A percentile compares a stretch with the other conserved stretches of the same genome.
phyloP scores from a whole-genome alignment of 2,797 vertebrate genomes.

The Arremon brunneinucha region DNA sequence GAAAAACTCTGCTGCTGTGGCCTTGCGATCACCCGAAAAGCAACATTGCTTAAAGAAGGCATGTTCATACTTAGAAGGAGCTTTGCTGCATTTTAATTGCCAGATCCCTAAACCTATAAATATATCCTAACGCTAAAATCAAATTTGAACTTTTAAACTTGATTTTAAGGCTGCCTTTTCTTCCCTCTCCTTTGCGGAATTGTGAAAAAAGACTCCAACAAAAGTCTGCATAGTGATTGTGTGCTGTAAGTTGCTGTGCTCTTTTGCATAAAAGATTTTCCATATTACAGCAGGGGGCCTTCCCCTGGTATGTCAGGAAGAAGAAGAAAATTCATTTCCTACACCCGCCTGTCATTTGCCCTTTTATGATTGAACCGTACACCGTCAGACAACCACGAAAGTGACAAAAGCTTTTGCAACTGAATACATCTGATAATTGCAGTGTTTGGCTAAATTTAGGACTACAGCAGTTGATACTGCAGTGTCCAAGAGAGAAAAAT shows the following conservation, averaged over 20 bases:
- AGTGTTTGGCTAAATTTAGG: slow-evolving; percentile 69
- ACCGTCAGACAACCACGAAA: slow-evolving; percentile 72
- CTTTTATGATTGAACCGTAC: slow-evolving; percentile 74
- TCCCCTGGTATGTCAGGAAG: slow-evolving; percentile 74
- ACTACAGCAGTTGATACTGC: slow-evolving; percentile 14
- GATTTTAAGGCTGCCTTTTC: slow-evolving; percentile 47
- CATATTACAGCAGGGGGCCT: slow-evolving; percentile 76
- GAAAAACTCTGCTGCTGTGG: neutral
- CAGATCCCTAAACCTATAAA: neutral
- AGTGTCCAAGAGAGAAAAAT: neutral
- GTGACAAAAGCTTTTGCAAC: slow-evolving; percentile 74
- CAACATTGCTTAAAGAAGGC: neutral
- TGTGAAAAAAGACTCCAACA: neutral
- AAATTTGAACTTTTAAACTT: slow-evolving; percentile 43
- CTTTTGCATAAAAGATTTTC: slow-evolving; percentile 82
- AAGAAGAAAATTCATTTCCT: slow-evolving; percentile 78
- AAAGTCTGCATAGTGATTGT: slow-evolving; percentile 72
- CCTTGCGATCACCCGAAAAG: neutral
- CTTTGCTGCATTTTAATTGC: slow-evolving; percentile 18
- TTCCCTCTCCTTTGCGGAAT: neutral
- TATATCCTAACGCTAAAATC: neutral
- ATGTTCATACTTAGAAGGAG: neutral
- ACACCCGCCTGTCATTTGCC: slow-evolving; percentile 75
- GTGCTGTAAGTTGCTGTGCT: slow-evolving; percentile 71
- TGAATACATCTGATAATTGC: slow-evolving; percentile 67